Evolutionary conservation across 2,113 vertebrate genomes (phyloP), one percentile per base, ranked within the genome.

Genomic region (Percopsis transmontana): DNA sequence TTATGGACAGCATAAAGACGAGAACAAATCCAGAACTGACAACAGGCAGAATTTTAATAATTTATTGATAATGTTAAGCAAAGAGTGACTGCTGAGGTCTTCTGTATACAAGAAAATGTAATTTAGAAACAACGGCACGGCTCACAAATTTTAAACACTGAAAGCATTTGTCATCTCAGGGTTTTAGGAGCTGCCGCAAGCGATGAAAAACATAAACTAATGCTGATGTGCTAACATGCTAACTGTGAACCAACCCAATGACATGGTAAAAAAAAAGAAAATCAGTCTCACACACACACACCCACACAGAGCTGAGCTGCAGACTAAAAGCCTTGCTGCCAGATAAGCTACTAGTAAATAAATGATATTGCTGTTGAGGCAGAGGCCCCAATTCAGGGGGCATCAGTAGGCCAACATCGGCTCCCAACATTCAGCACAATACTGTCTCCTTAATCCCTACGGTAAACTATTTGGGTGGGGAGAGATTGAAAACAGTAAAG

Each of bases 401-500:
- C 66, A 70, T 76, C 67, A 65, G 62, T 47, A 71, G 74, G 62
- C 47, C 70, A 60, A 72, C 73, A 77, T 72, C 70, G 47, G 68
- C 60, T 59, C 63, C 14, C 48, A 56, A 56, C 24, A 76, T 81
- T 79, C 80, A 73, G 33, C 41, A 53, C 76, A 79, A 59, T 62
- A 61, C 60, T 60, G 66, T 60, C 62, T 68, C 72, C 27, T 68
- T 73, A 74, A 77, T 88, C 68, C 66, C 58, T 73, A 50, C 67
- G 65, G 76, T 73, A 87, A 87, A 87, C 82, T 76, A 76, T 73
- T 51, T 12, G 21, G 53, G 62, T 38, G 16, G 50, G 23, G 50
- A 24, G n/a, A 68, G 72, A 82, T 77, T 71, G 77, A 77, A 84
- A 85, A 72, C 78, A 77, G 67, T 66, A 24, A 64, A 58, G 42